Percentiles rank a stretch among this genome's conserved stretches.
Conservation (phyloP, 2,888 invertebrate species). For the Marronus borbonicus region DNA sequence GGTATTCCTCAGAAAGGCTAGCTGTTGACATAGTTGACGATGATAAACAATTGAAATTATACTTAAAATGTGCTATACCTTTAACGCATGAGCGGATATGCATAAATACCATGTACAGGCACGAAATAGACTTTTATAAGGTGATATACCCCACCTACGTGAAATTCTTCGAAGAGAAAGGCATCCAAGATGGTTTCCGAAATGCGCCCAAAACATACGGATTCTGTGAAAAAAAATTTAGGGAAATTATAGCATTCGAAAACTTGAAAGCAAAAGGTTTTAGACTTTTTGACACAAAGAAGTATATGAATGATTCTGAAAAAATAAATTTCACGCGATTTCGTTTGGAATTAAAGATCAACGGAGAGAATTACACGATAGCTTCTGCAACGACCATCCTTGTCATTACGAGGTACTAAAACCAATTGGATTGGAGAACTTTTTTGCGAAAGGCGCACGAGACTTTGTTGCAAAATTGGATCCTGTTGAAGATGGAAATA, state of each 20-base stretch:
- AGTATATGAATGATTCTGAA: slow-evolving; percentile 62
- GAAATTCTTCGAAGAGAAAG: slow-evolving; percentile 34
- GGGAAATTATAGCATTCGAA: slow-evolving; percentile 60
- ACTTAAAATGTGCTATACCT: slow-evolving; percentile 38
- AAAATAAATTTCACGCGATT: slow-evolving; percentile 62
- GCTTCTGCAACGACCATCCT: not conserved
- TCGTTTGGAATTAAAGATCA: slow-evolving; percentile 61
- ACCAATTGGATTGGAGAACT: not conserved
- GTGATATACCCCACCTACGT: slow-evolving; percentile 28
- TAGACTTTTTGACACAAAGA: slow-evolving; percentile 59
- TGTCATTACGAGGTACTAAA: not conserved
- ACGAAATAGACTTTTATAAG: slow-evolving; percentile 43
- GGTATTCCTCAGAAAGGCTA: slow-evolving; percentile 36
- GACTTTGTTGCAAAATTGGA: slow-evolving; percentile 33
- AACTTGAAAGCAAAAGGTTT: slow-evolving; percentile 60
- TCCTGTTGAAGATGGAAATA: slow-evolving; percentile 1
- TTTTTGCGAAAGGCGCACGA: not conserved
- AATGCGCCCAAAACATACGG: slow-evolving; percentile 52
- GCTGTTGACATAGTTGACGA: slow-evolving; percentile 33
- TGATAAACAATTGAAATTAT: slow-evolving; percentile 29
- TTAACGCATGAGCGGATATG: not conserved
- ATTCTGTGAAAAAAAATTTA: not conserved
- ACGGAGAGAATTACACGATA: slow-evolving; percentile 54
- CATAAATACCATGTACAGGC: slow-evolving; percentile 9
- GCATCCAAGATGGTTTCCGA: slow-evolving; percentile 30